These are phyloP conservation scores for Cuculus canorus DNA, from an alignment of 2,797 vertebrate genomes.

Conservation along the genomic window DNA sequence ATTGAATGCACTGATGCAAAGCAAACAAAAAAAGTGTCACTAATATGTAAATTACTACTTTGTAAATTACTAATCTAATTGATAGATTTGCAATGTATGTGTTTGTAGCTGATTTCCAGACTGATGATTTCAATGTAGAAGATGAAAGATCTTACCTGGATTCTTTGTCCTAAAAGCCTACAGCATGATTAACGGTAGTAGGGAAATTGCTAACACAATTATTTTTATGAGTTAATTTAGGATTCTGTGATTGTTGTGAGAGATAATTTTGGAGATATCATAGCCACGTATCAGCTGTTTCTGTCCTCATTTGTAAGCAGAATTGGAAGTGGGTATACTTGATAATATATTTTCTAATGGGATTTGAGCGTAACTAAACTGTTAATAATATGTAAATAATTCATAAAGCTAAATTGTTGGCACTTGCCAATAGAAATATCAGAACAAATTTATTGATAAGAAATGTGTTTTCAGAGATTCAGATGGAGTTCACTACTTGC, in stretches of 20 bases:
- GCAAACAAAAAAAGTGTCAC: background rate
- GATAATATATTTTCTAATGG: background rate
- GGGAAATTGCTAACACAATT: background rate
- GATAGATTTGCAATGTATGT: background rate
- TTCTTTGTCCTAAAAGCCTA: background rate
- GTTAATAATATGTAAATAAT: background rate
- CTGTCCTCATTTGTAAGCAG: background rate
- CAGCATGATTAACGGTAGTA: background rate
- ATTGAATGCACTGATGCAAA: background rate
- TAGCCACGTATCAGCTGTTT: background rate
- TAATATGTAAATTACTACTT: background rate
- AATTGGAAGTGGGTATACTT: background rate
- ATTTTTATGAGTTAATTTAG: background rate
- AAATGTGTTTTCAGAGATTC: background rate
- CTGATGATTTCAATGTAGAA: background rate
- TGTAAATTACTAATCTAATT: background rate
- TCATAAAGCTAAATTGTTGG: background rate
- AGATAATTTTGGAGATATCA: background rate
- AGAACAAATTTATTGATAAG: background rate
- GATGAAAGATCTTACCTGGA: background rate
- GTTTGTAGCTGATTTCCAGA: background rate
- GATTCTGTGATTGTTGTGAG: background rate
- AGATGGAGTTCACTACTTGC: background rate
- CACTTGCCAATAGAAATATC: background rate
- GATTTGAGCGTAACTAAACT: background rate